phyloP scores from a whole-genome alignment of 2,888 invertebrate species.

The Hirtodrosophila trivittata region DNA sequence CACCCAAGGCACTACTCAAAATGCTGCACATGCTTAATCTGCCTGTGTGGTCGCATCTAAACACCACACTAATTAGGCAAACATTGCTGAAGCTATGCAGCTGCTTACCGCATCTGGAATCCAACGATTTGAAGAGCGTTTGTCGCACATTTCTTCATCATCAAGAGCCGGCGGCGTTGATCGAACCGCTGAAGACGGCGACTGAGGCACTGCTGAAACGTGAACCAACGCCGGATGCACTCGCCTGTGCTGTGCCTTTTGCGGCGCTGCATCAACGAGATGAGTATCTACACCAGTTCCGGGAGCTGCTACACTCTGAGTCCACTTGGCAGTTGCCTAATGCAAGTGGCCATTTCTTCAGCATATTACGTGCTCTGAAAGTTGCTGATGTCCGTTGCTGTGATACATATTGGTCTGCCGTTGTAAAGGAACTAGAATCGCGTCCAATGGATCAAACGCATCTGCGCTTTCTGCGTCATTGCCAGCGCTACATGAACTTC shows the following conservation, averaged over 20 bases:
- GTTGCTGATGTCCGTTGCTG: conserved; percentile 84
- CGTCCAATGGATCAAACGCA: conserved; percentile 64
- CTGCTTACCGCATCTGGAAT: conserved; percentile 81
- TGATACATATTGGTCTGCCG: conserved; percentile 84
- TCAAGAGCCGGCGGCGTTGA: conserved; percentile 84
- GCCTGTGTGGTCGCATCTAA: conserved; percentile 84
- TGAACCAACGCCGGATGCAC: conserved; percentile 82
- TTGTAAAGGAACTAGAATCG: conserved; percentile 79
- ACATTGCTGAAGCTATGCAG: conserved; percentile 82
- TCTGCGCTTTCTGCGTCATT: conserved; percentile 82
- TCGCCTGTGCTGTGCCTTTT: conserved; percentile 84
- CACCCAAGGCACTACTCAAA: conserved; percentile 76
- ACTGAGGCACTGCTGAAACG: conserved; percentile 77
- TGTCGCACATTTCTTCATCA: conserved; percentile 84
- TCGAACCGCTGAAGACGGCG: conserved; percentile 83
- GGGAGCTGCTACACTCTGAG: conserved; percentile 70
- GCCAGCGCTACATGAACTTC: conserved; percentile 85
- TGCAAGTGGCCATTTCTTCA: conserved; percentile 83
- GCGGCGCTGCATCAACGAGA: conserved; percentile 83
- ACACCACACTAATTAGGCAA: conserved; percentile 80
- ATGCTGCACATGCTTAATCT: conserved; percentile 84
- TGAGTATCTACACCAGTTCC: conserved; percentile 81
- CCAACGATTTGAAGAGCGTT: conserved; percentile 82
- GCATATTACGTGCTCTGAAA: conserved; percentile 84
- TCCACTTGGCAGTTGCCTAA: conserved; percentile 70